Percentiles rank a stretch among this genome's conserved stretches.
Conservation (phyloP, 2,113 vertebrate species). For the Onychostruthus taczanowskii region DNA sequence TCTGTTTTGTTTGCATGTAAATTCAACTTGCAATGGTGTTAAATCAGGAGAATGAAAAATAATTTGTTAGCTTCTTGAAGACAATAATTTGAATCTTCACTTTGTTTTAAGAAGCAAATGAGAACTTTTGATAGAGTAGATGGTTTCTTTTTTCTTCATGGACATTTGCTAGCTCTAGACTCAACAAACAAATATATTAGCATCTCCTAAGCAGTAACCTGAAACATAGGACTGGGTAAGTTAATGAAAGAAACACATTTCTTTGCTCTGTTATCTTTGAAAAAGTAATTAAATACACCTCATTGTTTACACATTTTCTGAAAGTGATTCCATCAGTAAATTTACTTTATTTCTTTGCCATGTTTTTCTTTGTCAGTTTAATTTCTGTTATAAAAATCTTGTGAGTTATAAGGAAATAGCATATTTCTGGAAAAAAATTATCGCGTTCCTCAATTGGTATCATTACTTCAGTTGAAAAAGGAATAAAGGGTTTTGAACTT, state of each 20-base stretch:
- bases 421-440: not conserved
- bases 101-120: not conserved
- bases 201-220: not conserved
- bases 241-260: not conserved
- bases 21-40: not conserved
- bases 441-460: not conserved
- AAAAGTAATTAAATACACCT: not conserved
- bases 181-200: not conserved
- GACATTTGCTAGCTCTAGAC: not conserved
- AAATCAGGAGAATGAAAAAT: not conserved
- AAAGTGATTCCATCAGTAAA: not conserved
- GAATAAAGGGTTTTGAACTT: not conserved
- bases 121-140: not conserved
- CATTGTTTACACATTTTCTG: not conserved
- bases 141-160: not conserved
- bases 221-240: not conserved
- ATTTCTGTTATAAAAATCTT: not conserved
- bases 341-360: not conserved
- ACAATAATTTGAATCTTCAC: not conserved
- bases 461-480: not conserved
- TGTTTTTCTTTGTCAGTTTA: not conserved
- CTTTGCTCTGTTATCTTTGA: not conserved
- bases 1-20: not conserved
- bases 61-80: not conserved
- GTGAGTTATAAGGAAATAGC: not conserved